Conservation (phyloP, 2,888 invertebrate genomes). For the Hoplodrina blanda region DNA sequence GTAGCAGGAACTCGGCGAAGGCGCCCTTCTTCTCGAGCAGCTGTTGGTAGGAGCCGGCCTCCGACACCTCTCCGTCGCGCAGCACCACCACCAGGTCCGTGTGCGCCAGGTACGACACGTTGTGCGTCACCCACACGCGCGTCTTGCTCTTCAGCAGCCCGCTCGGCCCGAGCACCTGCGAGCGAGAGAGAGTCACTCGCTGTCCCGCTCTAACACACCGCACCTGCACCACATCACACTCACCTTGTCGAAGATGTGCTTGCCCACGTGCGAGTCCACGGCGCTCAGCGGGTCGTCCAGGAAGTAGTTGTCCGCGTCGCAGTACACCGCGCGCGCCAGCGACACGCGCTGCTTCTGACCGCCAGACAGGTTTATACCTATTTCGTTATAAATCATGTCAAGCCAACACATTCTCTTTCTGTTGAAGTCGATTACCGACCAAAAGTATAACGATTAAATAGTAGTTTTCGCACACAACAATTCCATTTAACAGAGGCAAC, state of each 20-base stretch:
- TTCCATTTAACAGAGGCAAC: too few species aligned
- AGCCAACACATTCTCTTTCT: neutral
- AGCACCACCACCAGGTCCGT: constrained; percentile 97
- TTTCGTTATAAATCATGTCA: neutral
- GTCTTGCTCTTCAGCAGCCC: constrained; percentile 94
- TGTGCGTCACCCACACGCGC: constrained; percentile 98
- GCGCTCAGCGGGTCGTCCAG: constrained; percentile 1
- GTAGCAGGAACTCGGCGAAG: constrained; percentile 95
- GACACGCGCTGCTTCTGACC: neutral
- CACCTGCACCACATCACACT: constrained; percentile 72
- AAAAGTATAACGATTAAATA: neutral
- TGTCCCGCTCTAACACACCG: constrained; percentile 5
- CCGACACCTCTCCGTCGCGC: constrained; percentile 96
- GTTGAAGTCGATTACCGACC: neutral
- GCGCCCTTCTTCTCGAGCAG: constrained; percentile 96
- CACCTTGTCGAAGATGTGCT: constrained; percentile 3
- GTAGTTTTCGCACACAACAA: too few species aligned
- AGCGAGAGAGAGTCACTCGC: neutral
- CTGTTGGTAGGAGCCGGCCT: constrained; percentile 97
- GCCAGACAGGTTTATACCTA: constrained; percentile 1
- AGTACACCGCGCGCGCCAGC: neutral
- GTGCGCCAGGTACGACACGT: constrained; percentile 97
- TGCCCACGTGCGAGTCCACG: constrained; percentile 4
- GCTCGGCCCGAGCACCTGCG: constrained; percentile 93
- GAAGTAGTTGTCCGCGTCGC: constrained; percentile 1